Conservation (phyloP, 2,113 vertebrate species). For the Andinoacara biseriatus region DNA sequence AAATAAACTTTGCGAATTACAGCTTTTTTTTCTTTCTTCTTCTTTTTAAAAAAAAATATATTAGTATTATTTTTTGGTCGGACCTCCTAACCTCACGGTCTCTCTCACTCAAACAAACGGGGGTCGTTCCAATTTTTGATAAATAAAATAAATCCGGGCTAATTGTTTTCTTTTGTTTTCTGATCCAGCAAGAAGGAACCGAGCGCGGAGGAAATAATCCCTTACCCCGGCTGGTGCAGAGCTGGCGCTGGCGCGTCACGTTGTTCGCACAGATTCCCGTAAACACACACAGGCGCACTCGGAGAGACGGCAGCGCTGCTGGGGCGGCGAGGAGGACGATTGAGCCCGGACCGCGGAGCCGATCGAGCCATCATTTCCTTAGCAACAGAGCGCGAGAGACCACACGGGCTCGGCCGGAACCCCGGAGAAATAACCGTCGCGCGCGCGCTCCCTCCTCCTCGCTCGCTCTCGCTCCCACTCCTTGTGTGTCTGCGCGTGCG, state of each 20-base stretch:
- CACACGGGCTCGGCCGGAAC: slow-evolving; percentile 62
- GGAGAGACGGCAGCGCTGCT: slow-evolving; percentile 24
- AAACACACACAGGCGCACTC: slow-evolving; percentile 59
- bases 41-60: background rate
- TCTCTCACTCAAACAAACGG: background rate
- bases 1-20: slow-evolving; percentile 55
- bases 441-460: background rate
- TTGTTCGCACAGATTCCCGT: slow-evolving; percentile 71
- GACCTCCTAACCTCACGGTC: background rate
- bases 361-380: slow-evolving; percentile 67
- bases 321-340: slow-evolving; percentile 53
- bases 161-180: slow-evolving; percentile 37
- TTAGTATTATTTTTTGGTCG: background rate
- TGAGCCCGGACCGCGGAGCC: slow-evolving; percentile 60
- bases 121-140: background rate
- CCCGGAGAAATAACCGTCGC: slow-evolving; percentile 43
- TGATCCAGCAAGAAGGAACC: background rate
- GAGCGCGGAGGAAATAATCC: slow-evolving; percentile 56
- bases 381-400: slow-evolving; percentile 65
- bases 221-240: slow-evolving; percentile 84
- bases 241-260: slow-evolving; percentile 73
- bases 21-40: background rate
- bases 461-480: background rate
- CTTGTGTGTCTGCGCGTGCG: slow-evolving; percentile 6
- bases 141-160: background rate